These are phyloP conservation scores for Byasa hedistus DNA, from an alignment of 2,888 invertebrate species.

Conservation along the genomic window DNA sequence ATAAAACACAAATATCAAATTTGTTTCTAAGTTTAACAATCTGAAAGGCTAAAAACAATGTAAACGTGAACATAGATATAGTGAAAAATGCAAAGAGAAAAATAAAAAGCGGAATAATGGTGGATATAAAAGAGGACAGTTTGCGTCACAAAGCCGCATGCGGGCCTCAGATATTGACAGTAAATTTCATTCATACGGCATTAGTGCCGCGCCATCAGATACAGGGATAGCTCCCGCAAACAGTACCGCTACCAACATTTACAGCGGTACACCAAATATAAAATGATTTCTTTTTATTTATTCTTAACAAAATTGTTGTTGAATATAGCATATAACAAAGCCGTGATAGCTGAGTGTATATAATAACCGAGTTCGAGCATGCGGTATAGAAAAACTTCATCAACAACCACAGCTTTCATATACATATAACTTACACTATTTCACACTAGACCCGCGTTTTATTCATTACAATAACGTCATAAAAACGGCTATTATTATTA, in stretches of 20 bases:
- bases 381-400: too few relatives aligned
- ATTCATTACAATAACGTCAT: too few relatives aligned
- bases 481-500: too few relatives aligned
- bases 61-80: slow-evolving; percentile 48
- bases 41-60: slow-evolving; percentile 23
- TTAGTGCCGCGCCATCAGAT: slow-evolving; percentile 79
- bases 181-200: slow-evolving; percentile 80
- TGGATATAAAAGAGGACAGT: slow-evolving; percentile 74
- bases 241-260: slow-evolving; percentile 31
- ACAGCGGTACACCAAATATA: slow-evolving; percentile 26
- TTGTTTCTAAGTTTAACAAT: background rate
- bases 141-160: slow-evolving; percentile 78
- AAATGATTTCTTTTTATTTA: background rate
- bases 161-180: slow-evolving; percentile 80
- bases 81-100: slow-evolving; percentile 61
- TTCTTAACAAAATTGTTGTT: background rate
- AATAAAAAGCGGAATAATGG: slow-evolving; percentile 67
- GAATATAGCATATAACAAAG: too few relatives aligned
- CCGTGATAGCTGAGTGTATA: too few relatives aligned
- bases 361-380: too few relatives aligned
- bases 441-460: too few relatives aligned
- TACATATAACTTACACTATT: too few relatives aligned
- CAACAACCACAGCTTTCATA: too few relatives aligned
- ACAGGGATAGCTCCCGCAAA: slow-evolving; percentile 58
- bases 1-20: too few relatives aligned